phyloP scores from a whole-genome alignment of 2,113 vertebrate species.

The Odontophorus gujanensis region DNA sequence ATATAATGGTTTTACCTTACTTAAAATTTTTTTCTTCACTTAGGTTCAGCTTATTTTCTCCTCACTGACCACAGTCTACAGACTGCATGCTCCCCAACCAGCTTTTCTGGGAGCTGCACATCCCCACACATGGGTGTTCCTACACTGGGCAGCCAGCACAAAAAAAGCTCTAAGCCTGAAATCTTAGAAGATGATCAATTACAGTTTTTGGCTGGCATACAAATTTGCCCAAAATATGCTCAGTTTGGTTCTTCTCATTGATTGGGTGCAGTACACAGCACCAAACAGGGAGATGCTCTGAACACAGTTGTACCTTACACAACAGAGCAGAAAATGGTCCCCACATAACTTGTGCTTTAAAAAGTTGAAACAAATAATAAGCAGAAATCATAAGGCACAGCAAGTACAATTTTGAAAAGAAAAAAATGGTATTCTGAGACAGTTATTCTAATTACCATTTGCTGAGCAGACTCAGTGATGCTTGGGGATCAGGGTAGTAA shows the following conservation, averaged over 20 bases:
- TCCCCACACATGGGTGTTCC: background rate
- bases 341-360: background rate
- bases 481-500: constrained; percentile 87
- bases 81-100: background rate
- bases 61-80: background rate
- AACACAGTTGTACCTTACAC: background rate
- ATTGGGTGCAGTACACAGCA: background rate
- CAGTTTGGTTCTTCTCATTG: background rate
- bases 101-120: background rate
- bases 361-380: background rate
- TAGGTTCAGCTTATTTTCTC: background rate
- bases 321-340: background rate
- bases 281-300: background rate
- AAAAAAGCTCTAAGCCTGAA: background rate
- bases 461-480: constrained; percentile 85
- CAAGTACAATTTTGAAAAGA: background rate
- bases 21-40: background rate
- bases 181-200: background rate
- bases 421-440: constrained; percentile 9
- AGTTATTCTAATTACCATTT: constrained; percentile 85
- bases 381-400: background rate
- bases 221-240: background rate
- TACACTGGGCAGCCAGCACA: background rate
- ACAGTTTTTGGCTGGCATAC: background rate
- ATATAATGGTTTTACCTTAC: background rate